phyloP scores from a whole-genome alignment of 2,113 vertebrate genomes.

The Pterocles gutturalis region DNA sequence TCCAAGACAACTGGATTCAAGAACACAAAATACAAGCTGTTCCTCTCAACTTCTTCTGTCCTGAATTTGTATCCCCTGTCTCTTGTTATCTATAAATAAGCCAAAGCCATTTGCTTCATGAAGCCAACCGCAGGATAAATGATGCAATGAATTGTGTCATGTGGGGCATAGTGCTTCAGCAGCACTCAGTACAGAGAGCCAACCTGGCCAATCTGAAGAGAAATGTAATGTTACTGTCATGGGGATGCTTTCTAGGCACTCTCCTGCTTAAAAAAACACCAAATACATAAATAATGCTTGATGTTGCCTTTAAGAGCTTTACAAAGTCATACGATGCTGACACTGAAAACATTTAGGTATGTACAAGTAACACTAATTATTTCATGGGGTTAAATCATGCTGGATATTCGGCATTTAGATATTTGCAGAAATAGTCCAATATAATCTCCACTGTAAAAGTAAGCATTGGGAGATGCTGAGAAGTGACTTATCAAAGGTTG shows the following conservation, averaged over 20 bases:
- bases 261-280: background rate
- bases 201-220: background rate
- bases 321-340: background rate
- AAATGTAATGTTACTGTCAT: background rate
- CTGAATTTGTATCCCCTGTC: background rate
- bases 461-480: background rate
- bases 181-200: background rate
- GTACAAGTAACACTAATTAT: background rate
- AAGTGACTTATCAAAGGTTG: background rate
- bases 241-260: background rate
- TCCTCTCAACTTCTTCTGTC: background rate
- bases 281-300: background rate
- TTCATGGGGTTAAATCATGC: background rate
- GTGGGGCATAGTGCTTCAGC: background rate
- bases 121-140: background rate
- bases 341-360: background rate
- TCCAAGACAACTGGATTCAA: background rate
- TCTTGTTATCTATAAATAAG: background rate
- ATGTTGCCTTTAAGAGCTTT: background rate
- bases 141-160: background rate
- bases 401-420: background rate
- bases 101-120: constrained; percentile 6
- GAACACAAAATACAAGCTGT: background rate
- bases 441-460: background rate
- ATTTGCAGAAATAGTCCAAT: background rate